phyloP scores from a whole-genome alignment of 2,113 vertebrate species.

The Halichoeres trimaculatus region DNA sequence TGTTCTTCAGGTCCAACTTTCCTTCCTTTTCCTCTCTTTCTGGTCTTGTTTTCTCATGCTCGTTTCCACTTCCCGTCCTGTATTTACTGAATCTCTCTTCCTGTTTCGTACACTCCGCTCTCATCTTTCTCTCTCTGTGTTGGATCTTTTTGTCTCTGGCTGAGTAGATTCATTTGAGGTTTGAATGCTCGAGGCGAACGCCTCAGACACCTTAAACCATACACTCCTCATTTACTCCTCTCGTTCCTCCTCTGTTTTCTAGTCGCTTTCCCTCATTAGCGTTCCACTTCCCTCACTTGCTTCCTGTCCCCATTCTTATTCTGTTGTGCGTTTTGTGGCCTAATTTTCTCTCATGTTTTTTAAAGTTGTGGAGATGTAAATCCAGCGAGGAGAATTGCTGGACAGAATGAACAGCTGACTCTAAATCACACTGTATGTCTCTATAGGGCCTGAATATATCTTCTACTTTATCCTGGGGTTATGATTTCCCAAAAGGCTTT shows the following conservation, averaged over 20 bases:
- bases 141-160: conserved; percentile 19
- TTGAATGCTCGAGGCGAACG: conserved; percentile 37
- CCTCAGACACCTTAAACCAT: conserved; percentile 51
- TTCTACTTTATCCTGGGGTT: not conserved
- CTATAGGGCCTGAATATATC: not conserved
- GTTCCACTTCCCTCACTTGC: conserved; percentile 32
- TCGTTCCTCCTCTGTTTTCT: conserved; percentile 23
- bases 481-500: not conserved
- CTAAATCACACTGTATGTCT: not conserved
- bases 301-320: conserved; percentile 45
- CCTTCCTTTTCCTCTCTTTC: conserved; percentile 29
- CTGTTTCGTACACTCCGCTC: conserved; percentile 33
- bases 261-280: conserved; percentile 38
- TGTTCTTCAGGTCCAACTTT: conserved; percentile 7
- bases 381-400: not conserved
- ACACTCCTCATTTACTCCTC: conserved; percentile 29
- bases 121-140: conserved; percentile 1
- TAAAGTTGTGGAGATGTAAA: not conserved
- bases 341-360: conserved; percentile 44
- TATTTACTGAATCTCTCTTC: conserved; percentile 44
- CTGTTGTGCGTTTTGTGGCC: conserved; percentile 21
- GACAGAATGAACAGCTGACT: not conserved
- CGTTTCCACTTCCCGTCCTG: conserved; percentile 37
- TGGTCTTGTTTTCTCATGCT: conserved; percentile 30
- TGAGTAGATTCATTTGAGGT: conserved; percentile 48